phyloP scores from a whole-genome alignment of 2,113 vertebrate species.

The Aplodontia rufa region DNA sequence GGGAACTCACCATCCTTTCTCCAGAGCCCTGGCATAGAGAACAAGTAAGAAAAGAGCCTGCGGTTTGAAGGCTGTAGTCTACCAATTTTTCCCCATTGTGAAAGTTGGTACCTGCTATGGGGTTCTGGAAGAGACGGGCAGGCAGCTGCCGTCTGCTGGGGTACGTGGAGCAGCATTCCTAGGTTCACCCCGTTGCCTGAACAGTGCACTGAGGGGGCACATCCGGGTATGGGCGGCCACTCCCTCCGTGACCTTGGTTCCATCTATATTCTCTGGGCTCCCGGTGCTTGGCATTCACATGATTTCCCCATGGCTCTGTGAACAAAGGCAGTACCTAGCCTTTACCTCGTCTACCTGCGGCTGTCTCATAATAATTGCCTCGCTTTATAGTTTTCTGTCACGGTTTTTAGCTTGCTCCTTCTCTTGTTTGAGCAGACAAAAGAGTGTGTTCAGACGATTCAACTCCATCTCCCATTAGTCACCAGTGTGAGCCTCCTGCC shows the following conservation, averaged over 20 bases:
- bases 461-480: background rate
- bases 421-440: slow-evolving; percentile 34
- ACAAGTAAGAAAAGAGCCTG: background rate
- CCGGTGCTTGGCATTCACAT: background rate
- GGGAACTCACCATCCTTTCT: background rate
- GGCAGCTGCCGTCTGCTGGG: background rate
- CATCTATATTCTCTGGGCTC: background rate
- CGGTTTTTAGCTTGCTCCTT: background rate
- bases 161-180: background rate
- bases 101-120: background rate
- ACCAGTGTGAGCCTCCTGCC: background rate
- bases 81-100: background rate
- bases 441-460: background rate
- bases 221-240: background rate
- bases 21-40: background rate
- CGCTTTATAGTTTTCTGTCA: background rate
- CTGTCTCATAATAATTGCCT: slow-evolving; percentile 13
- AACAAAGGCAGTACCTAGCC: background rate
- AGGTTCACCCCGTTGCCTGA: background rate
- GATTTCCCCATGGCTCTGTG: background rate
- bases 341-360: background rate
- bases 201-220: accelerated
- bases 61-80: background rate
- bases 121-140: background rate
- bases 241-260: accelerated